A percentile compares a stretch with the other conserved stretches of the same genome.
These are phyloP conservation scores for Drosophila gaucha DNA, from an alignment of 2,888 invertebrate genomes.

Conservation along the genomic window DNA sequence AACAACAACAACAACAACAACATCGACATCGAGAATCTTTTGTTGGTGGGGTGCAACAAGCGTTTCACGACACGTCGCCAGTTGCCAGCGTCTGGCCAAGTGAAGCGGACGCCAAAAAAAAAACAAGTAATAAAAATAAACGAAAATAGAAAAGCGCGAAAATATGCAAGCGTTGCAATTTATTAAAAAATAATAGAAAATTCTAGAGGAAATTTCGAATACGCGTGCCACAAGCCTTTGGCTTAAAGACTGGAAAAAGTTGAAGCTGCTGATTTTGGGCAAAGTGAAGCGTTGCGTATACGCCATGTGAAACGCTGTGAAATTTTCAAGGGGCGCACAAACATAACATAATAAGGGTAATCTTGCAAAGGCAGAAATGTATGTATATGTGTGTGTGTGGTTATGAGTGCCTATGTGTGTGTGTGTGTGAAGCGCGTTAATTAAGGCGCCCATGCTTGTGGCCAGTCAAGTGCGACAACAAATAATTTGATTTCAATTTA, in stretches of 20 bases:
- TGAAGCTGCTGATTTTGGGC: conserved; percentile 2
- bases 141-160: conserved; percentile 54
- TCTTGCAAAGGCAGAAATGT: conserved; percentile 22
- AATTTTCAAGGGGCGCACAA: conserved; percentile 9
- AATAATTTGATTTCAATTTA: conserved; percentile 84
- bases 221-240: background rate
- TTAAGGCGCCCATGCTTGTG: conserved; percentile 75
- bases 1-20: conserved; percentile 22
- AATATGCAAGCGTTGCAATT: conserved; percentile 56
- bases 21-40: conserved; percentile 39
- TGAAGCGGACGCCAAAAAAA: conserved; percentile 65
- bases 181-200: conserved; percentile 65
- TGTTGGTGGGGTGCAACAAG: conserved; percentile 74
- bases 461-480: conserved; percentile 83
- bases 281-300: conserved; percentile 33
- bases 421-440: conserved; percentile 66
- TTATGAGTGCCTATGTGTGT: background rate
- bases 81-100: conserved; percentile 72
- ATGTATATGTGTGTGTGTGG: conserved; percentile 4
- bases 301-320: conserved; percentile 31
- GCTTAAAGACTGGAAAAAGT: conserved; percentile 13
- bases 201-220: conserved; percentile 9
- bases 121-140: conserved; percentile 7
- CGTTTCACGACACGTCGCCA: conserved; percentile 69
- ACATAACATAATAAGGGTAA: conserved; percentile 45